Conservation (phyloP, 2,113 vertebrate genomes). For the Nannobrachium achirus region DNA sequence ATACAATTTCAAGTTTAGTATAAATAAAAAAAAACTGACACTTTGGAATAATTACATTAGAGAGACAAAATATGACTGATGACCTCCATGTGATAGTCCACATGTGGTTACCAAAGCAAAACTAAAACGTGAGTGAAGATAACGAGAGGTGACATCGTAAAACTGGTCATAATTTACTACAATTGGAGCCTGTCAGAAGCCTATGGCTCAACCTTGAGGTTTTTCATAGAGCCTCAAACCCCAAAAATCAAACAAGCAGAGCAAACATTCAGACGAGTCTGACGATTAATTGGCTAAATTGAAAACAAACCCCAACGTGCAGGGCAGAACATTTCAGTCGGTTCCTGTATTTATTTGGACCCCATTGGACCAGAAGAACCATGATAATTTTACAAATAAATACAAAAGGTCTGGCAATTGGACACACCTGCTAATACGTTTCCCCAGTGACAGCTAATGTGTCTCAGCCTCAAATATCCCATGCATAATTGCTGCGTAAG, state of each 20-base stretch:
- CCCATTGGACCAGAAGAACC: conserved; percentile 20
- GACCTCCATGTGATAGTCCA: not conserved
- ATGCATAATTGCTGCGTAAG: conserved; percentile 53
- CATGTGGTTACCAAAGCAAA: conserved; percentile 11
- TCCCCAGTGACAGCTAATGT: conserved; percentile 25
- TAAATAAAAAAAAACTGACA: not conserved
- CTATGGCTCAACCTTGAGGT: conserved; percentile 4
- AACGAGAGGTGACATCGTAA: conserved; percentile 25
- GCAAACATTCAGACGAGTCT: conserved; percentile 19
- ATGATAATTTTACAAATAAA: conserved; percentile 49
- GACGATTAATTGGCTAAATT: conserved; percentile 31
- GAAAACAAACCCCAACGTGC: conserved; percentile 17
- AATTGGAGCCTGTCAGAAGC: conserved; percentile 29
- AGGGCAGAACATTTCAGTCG: conserved; percentile 11
- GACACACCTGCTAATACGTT: conserved; percentile 47
- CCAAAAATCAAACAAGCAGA: conserved; percentile 34
- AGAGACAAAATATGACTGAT: not conserved
- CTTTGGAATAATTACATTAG: not conserved
- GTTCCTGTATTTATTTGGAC: conserved; percentile 43
- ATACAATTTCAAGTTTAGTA: not conserved
- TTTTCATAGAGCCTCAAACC: conserved; percentile 13
- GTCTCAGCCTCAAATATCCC: conserved; percentile 41
- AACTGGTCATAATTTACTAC: conserved; percentile 19
- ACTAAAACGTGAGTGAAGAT: conserved; percentile 6
- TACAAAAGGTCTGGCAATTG: conserved; percentile 41